Conservation (phyloP, 1,140 invertebrate genomes). For the Orius insidiosus region DNA sequence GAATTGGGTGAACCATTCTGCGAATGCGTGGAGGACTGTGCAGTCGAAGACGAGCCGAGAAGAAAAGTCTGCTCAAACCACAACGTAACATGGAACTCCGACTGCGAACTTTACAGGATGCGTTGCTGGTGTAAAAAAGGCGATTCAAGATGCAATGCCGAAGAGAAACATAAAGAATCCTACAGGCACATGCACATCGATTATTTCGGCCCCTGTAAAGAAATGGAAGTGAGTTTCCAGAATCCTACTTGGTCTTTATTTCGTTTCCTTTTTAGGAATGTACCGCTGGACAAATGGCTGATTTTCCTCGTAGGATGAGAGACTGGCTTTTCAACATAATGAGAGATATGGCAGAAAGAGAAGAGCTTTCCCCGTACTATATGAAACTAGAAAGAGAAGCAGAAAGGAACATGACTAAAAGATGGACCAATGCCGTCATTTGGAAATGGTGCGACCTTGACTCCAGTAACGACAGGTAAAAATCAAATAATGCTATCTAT, state of each 20-base stretch:
- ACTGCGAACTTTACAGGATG: constrained; percentile 81
- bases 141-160: constrained; percentile 49
- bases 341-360: constrained; percentile 78
- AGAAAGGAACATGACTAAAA: constrained; percentile 60
- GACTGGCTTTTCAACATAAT: constrained; percentile 95
- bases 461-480: constrained; percentile 53
- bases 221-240: constrained; percentile 41
- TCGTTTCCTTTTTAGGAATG: constrained; percentile 49
- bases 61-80: constrained; percentile 76
- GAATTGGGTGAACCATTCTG: constrained; percentile 59
- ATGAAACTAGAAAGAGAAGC: constrained; percentile 74
- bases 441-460: constrained; percentile 97
- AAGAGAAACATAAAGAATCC: constrained; percentile 25
- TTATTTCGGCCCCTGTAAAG: constrained; percentile 71
- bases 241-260: background rate
- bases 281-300: constrained; percentile 62
- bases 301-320: constrained; percentile 84
- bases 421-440: constrained; percentile 79
- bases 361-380: constrained; percentile 70
- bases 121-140: constrained; percentile 70
- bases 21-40: constrained; percentile 69
- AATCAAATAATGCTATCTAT: constrained; percentile 14
- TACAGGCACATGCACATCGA: constrained; percentile 83
- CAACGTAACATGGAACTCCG: constrained; percentile 84
- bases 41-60: constrained; percentile 55